phyloP scores from a whole-genome alignment of 2,888 invertebrate genomes.

The Drepanosiphum platanoidis region DNA sequence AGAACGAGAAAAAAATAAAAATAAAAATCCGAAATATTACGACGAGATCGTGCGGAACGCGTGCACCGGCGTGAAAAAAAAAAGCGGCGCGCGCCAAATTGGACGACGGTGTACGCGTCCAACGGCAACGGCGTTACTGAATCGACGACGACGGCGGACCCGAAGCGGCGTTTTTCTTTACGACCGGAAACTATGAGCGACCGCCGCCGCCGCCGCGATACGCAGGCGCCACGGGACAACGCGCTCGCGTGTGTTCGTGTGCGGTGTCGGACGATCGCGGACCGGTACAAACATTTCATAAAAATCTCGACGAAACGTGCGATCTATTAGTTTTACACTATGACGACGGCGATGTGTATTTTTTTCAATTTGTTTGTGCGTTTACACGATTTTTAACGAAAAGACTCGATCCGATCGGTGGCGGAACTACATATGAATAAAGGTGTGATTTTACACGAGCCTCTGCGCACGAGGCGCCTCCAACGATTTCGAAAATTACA shows the following conservation, averaged over 20 bases:
- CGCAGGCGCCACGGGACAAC: constrained; percentile 37
- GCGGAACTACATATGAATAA: too few species aligned
- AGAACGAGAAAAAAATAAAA: background rate
- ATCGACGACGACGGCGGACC: too few species aligned
- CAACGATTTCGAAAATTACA: too few species aligned
- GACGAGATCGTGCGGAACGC: background rate
- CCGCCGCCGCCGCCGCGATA: constrained; percentile 2
- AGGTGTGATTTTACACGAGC: too few species aligned
- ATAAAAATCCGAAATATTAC: background rate
- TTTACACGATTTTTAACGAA: too few species aligned
- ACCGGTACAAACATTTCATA: too few species aligned
- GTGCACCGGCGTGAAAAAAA: background rate
- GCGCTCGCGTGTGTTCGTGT: background rate
- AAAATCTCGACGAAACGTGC: too few species aligned
- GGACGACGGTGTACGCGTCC: constrained; percentile 35
- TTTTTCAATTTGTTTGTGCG: too few species aligned
- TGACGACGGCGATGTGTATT: too few species aligned
- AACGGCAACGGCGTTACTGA: constrained; percentile 56
- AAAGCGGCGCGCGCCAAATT: background rate
- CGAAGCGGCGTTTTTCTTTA: constrained; percentile 36
- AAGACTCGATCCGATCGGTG: too few species aligned
- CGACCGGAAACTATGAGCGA: constrained; percentile 41
- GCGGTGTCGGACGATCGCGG: background rate
- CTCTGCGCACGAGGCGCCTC: too few species aligned
- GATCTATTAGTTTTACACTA: too few species aligned